phyloP scores from a whole-genome alignment of 1,140 invertebrate species.

The Augochlora pura region DNA sequence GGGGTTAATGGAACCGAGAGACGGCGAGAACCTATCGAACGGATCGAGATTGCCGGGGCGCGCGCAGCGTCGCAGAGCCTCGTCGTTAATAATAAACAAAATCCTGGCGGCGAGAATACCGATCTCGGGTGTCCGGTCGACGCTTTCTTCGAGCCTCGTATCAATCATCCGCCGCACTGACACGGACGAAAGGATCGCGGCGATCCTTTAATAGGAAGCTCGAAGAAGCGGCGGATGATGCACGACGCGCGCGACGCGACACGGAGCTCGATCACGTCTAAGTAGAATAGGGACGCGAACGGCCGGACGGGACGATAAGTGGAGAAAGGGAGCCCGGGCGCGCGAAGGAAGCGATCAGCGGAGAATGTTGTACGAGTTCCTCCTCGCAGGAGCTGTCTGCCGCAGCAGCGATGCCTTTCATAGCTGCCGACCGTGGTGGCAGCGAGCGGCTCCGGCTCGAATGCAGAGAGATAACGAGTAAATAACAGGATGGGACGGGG shows the following conservation, averaged over 20 bases:
- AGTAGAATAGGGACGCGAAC: slow-evolving; percentile 39
- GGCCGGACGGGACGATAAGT: slow-evolving; percentile 10
- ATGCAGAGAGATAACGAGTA: slow-evolving; percentile 47
- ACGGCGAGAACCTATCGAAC: background rate
- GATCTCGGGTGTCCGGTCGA: background rate
- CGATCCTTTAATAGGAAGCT: background rate
- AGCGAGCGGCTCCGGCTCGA: slow-evolving; percentile 2
- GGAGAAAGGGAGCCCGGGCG: background rate
- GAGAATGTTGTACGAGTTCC: background rate
- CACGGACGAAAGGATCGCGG: background rate
- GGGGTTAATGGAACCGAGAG: slow-evolving; percentile 16
- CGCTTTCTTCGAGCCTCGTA: background rate
- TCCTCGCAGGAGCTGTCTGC: slow-evolving; percentile 10
- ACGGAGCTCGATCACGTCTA: background rate
- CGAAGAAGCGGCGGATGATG: background rate
- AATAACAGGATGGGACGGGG: slow-evolving; percentile 43
- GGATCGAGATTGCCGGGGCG: background rate
- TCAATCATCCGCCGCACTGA: slow-evolving; percentile 5
- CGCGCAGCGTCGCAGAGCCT: too few relatives aligned
- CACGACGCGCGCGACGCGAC: background rate
- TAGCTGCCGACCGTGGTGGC: slow-evolving; percentile 21
- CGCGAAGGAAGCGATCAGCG: background rate
- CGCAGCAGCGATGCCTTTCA: slow-evolving; percentile 19
- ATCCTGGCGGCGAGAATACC: background rate
- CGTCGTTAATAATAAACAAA: slow-evolving; percentile 16